Conservation (phyloP, 1,140 invertebrate genomes). For the Pogonognathellus flavescens region DNA sequence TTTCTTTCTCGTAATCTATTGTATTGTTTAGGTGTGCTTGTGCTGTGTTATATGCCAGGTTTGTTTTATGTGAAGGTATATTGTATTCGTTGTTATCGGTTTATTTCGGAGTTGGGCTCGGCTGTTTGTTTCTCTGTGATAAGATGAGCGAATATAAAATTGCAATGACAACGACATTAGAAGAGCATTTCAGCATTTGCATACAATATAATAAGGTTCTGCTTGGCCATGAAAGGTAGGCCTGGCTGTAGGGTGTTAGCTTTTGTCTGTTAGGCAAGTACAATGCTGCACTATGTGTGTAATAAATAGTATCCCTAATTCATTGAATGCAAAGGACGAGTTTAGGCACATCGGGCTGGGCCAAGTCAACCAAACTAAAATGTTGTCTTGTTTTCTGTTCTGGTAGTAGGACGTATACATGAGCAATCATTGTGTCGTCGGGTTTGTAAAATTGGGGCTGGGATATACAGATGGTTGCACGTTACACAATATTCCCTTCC, state of each 20-base stretch:
- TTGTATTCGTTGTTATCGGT: neutral
- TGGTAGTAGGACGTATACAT: neutral
- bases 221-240: constrained; percentile 42
- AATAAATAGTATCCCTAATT: neutral
- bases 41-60: neutral
- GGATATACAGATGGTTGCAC: neutral
- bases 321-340: constrained; percentile 16
- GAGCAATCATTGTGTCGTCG: constrained; percentile 33
- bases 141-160: constrained; percentile 41
- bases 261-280: neutral
- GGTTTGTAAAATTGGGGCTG: neutral
- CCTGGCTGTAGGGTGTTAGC: neutral
- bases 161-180: constrained; percentile 41
- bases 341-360: constrained; percentile 8
- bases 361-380: constrained; percentile 33
- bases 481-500: neutral
- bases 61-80: neutral
- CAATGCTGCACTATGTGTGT: constrained; percentile 23
- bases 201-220: constrained; percentile 44
- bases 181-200: constrained; percentile 30
- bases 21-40: neutral
- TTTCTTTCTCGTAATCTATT: too few species aligned
- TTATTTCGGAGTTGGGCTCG: neutral
- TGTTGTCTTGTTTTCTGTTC: constrained; percentile 23
- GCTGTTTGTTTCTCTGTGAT: neutral